phyloP scores from a whole-genome alignment of 2,888 invertebrate genomes.

The Caenorhabditis zanzibari region DNA sequence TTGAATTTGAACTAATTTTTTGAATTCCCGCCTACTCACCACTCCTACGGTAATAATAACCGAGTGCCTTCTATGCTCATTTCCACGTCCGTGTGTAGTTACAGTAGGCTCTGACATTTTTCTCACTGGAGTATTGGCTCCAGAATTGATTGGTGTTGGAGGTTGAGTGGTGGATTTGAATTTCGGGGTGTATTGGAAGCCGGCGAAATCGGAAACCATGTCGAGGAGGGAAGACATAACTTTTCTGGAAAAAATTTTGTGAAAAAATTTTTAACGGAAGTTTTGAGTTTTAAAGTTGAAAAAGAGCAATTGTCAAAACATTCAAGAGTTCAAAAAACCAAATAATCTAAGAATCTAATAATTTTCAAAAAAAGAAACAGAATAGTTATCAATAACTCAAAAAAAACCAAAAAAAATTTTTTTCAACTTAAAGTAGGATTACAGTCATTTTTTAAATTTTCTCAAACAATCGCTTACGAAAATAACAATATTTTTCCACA shows the following conservation, averaged over 20 bases:
- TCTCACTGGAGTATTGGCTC: conserved; percentile 14
- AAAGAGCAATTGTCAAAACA: too few species aligned
- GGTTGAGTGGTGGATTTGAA: conserved; percentile 25
- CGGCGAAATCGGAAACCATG: conserved; percentile 56
- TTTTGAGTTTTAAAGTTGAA: not conserved
- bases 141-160: conserved; percentile 16
- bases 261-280: not conserved
- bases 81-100: not conserved
- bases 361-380: too few species aligned
- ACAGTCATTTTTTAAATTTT: too few species aligned
- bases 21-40: conserved; percentile 6
- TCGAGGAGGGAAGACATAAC: conserved; percentile 6
- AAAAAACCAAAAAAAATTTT: too few species aligned
- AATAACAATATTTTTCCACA: too few species aligned
- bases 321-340: too few species aligned
- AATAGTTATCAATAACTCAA: too few species aligned
- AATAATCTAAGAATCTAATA: too few species aligned
- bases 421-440: too few species aligned
- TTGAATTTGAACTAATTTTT: not conserved
- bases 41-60: conserved; percentile 50
- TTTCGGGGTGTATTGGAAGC: conserved; percentile 38
- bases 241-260: not conserved
- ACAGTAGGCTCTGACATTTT: conserved; percentile 32
- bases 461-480: too few species aligned
- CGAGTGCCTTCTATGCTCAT: conserved; percentile 36